Evolutionary conservation across 2,113 vertebrate genomes (phyloP).

Genomic region (Epinephelus fuscoguttatus): DNA sequence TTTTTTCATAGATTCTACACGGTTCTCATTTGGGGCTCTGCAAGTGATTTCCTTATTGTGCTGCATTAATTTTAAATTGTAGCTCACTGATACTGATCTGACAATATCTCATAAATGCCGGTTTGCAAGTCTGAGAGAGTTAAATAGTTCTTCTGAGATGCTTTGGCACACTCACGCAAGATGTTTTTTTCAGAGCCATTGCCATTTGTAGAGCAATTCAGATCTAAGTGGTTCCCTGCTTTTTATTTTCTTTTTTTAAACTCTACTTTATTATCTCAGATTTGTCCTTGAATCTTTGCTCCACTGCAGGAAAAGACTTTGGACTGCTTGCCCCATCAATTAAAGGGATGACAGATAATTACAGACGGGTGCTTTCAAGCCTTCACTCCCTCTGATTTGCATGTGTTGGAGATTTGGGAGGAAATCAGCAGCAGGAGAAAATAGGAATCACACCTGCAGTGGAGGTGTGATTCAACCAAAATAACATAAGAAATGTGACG

Average conservation of each 20-base stretch:
- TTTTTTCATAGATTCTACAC: conserved; percentile 1
- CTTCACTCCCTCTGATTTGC: conserved; percentile 32
- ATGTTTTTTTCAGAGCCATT: conserved; percentile 1
- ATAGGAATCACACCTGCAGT: background rate
- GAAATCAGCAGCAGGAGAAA: conserved; percentile 9
- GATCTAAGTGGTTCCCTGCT: background rate
- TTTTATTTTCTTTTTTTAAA: background rate
- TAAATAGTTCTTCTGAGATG: background rate
- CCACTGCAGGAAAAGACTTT: background rate
- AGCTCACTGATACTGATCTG: background rate
- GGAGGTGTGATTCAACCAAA: conserved; percentile 6
- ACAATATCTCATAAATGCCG: background rate
- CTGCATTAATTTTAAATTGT: background rate
- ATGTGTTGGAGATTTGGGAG: conserved; percentile 14
- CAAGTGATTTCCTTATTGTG: background rate
- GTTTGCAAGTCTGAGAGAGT: background rate
- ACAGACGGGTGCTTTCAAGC: conserved; percentile 7
- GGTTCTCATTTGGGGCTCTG: background rate
- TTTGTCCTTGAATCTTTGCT: conserved; percentile 18
- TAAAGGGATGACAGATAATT: conserved; percentile 21
- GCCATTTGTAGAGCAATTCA: background rate
- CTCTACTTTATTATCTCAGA: background rate
- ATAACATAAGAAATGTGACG: background rate
- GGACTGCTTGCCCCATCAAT: background rate
- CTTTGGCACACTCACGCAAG: background rate